Evolutionary conservation across 2,888 invertebrate species (phyloP).

Genomic region (Beris morrisii): DNA sequence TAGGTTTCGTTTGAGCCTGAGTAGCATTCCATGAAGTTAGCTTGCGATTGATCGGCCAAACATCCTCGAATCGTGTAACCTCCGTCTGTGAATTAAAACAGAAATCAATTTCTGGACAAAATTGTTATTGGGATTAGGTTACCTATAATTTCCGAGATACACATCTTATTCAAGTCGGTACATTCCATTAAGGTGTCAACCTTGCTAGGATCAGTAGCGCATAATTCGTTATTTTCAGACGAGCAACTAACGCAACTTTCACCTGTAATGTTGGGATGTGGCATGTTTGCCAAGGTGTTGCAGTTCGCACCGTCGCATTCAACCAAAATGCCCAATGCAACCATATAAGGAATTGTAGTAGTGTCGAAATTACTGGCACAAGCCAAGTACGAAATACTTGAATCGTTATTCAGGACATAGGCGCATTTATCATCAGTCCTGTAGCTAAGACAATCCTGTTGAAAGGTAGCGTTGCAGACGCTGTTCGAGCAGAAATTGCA

Average conservation of each 20-base stretch:
- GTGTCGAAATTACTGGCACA: slow-evolving; percentile 23
- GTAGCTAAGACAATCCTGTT: slow-evolving; percentile 10
- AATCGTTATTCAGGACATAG: slow-evolving; percentile 8
- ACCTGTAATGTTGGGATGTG: not conserved
- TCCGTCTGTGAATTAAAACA: slow-evolving; percentile 1
- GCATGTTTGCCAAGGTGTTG: slow-evolving; percentile 8
- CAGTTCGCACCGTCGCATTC: slow-evolving; percentile 25
- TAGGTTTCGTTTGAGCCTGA: slow-evolving; percentile 10
- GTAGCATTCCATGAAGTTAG: slow-evolving; percentile 16
- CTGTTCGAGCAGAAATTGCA: slow-evolving; percentile 21
- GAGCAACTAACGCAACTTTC: slow-evolving; percentile 11
- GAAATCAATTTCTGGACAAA: not conserved
- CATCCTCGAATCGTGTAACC: slow-evolving; percentile 17
- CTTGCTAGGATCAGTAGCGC: slow-evolving; percentile 14
- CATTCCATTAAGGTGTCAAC: not conserved
- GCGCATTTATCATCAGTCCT: slow-evolving; percentile 18
- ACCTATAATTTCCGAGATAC: slow-evolving; percentile 12
- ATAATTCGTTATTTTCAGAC: slow-evolving; percentile 16
- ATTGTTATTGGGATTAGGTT: not conserved
- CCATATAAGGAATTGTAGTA: slow-evolving; percentile 11
- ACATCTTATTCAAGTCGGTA: slow-evolving; percentile 12
- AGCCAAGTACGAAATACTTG: slow-evolving; percentile 4
- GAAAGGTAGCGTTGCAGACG: slow-evolving; percentile 5
- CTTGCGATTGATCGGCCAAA: slow-evolving; percentile 4
- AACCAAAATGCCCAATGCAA: slow-evolving; percentile 11